These are phyloP conservation scores for Prosapia bicincta DNA, from an alignment of 2,888 invertebrate genomes.

Conservation along the genomic window DNA sequence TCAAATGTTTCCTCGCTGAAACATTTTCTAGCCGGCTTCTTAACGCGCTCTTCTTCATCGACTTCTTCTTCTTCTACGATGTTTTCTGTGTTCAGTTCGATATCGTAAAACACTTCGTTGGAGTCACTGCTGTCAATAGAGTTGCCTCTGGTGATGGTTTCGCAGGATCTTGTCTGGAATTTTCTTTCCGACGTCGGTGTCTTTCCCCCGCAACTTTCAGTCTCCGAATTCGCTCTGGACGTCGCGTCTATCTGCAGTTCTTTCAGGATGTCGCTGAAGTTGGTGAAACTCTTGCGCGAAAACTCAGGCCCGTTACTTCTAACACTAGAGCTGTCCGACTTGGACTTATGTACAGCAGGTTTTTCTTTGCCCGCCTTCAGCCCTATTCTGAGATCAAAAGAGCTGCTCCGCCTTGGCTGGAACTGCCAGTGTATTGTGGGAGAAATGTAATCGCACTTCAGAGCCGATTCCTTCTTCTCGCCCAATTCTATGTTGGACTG, in stretches of 20 bases:
- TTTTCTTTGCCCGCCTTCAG: neutral
- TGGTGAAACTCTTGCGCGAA: neutral
- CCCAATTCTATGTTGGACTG: neutral
- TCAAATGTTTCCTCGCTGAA: conserved; percentile 24
- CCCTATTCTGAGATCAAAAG: conserved; percentile 4
- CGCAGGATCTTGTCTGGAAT: neutral
- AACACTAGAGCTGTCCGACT: neutral
- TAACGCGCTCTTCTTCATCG: neutral
- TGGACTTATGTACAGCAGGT: neutral
- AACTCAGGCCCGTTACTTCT: neutral
- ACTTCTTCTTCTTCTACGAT: neutral
- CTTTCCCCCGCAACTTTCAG: neutral
- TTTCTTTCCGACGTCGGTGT: neutral
- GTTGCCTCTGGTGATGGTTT: neutral
- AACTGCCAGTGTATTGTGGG: neutral
- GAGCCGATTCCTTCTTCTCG: neutral
- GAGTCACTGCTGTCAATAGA: conserved; percentile 7
- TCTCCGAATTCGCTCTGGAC: neutral
- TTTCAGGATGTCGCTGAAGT: neutral
- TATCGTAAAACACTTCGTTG: conserved; percentile 9
- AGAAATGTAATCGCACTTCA: conserved; percentile 14
- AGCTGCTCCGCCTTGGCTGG: neutral
- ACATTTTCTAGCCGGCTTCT: conserved; percentile 5
- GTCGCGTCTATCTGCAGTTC: neutral
- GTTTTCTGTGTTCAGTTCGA: neutral